Conservation (phyloP, 2,888 invertebrate species). For the Rotaria macrura region DNA sequence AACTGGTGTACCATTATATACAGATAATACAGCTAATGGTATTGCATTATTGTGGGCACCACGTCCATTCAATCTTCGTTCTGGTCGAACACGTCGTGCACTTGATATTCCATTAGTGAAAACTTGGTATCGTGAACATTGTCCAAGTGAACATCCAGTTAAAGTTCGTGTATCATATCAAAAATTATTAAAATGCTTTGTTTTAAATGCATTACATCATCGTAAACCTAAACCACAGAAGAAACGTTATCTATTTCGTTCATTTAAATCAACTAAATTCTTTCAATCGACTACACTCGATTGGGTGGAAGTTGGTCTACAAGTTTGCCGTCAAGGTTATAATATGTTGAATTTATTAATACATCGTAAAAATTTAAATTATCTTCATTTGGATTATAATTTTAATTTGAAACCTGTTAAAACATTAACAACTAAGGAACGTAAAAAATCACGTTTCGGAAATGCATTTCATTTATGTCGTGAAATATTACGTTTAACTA, state of each 20-base stretch:
- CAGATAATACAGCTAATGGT: constrained; percentile 96
- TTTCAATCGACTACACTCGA: constrained; percentile 90
- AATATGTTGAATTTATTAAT: constrained; percentile 88
- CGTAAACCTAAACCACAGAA: constrained; percentile 95
- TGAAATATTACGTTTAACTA: constrained; percentile 93
- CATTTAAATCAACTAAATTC: constrained; percentile 98
- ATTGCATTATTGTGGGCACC: constrained; percentile 88
- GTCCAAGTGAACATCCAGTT: constrained; percentile 64
- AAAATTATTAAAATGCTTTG: constrained; percentile 92
- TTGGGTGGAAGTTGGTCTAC: constrained; percentile 19
- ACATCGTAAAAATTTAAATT: constrained; percentile 96
- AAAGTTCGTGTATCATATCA: constrained; percentile 98
- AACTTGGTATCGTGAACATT: constrained; percentile 63
- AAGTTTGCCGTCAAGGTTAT: constrained; percentile 87
- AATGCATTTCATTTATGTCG: constrained; percentile 93
- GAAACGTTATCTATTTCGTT: constrained; percentile 89
- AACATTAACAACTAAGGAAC: constrained; percentile 93
- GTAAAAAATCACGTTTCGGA: constrained; percentile 76
- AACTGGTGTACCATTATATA: constrained; percentile 85
- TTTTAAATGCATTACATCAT: constrained; percentile 91
- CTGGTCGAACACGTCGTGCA: constrained; percentile 80
- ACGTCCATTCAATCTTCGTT: constrained; percentile 88
- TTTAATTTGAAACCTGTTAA: constrained; percentile 99
- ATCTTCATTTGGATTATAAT: constrained; percentile 97
- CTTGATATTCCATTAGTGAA: constrained; percentile 94